phyloP scores from a whole-genome alignment of 2,113 vertebrate species.

The Thalassoma bifasciatum region DNA sequence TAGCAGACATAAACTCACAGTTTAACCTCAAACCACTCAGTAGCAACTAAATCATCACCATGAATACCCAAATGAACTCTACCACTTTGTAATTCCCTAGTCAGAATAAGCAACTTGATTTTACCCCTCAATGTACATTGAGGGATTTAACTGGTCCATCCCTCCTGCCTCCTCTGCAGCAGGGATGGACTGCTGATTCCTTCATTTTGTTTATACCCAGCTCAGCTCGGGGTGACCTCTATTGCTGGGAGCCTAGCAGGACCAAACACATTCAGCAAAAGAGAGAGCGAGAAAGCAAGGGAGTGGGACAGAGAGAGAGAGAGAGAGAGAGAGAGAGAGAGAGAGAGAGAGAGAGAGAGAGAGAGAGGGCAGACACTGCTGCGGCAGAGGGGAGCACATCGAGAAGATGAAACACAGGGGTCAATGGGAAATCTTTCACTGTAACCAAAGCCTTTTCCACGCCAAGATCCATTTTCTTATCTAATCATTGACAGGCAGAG shows the following conservation, averaged over 20 bases:
- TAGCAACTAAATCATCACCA: slow-evolving; percentile 28
- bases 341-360: too few relatives aligned
- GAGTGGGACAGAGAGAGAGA: too few relatives aligned
- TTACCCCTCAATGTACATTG: slow-evolving; percentile 23
- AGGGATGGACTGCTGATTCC: slow-evolving; percentile 67
- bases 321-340: too few relatives aligned
- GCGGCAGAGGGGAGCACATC: slow-evolving; percentile 54
- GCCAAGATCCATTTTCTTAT: slow-evolving; percentile 63
- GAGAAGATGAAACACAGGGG: slow-evolving; percentile 48
- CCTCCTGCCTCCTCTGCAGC: slow-evolving; percentile 60
- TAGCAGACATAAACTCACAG: neutral
- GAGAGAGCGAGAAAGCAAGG: too few relatives aligned
- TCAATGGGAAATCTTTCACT: slow-evolving; percentile 57
- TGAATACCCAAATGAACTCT: neutral
- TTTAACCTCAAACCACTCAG: slow-evolving; percentile 12
- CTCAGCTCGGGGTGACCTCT: slow-evolving; percentile 74
- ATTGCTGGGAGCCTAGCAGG: slow-evolving; percentile 45
- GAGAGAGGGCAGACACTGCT: slow-evolving; percentile 37
- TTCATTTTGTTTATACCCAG: slow-evolving; percentile 64
- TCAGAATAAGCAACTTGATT: slow-evolving; percentile 33
- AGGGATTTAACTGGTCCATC: slow-evolving; percentile 31
- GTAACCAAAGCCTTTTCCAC: slow-evolving; percentile 5
- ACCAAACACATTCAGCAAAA: slow-evolving; percentile 67
- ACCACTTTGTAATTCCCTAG: neutral
- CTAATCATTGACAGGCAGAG: slow-evolving; percentile 62